Base-by-base conservation (phyloP, 2,797 vertebrate genomes). In the Phrynocephalus vlangalii region DNA sequence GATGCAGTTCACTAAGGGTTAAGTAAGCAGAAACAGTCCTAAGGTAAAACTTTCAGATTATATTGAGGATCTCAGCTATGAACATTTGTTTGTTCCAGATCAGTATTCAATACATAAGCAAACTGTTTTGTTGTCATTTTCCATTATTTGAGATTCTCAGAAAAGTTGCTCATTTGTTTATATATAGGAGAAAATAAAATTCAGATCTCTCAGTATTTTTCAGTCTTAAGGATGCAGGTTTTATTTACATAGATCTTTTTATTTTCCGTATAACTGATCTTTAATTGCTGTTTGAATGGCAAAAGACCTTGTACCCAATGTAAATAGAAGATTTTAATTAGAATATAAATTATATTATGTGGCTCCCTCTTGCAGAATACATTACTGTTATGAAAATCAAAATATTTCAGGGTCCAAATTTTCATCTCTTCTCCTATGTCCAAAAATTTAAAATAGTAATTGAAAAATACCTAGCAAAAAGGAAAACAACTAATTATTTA, bases 1-100 rank as follows among this genome's bases (percentile, higher is more conserved):
- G 95, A 93, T 96, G 95, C 95, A 96, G 95, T 96, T 95, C 95
- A 93, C 93, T 95, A 91, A 93, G 92, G 95, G 93, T 95, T 95
- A 94, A 95, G 94, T 95, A 93, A 96, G 92, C 93, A 94, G 95
- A 94, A 89, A 94, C 92, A 92, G 94, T 94, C 91, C 94, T 88
- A 92, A 95, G 93, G 95, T 94, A 94, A 95, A 94, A 92, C 91
- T 93, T 94, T 92, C 90, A 86, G 90, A 90, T 91, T 92, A 91
- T 91, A 92, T 91, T 88, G 86, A 93, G 91, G 92, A 92, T 92
- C 89, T 93, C 94, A 92, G 84, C 15, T 92, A 94, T 92, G 91
- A 89, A 94, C 91, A 93, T 90, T 93, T 93, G 92, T 95, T 90
- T 94, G 93, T 94, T 94, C 92, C 90, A 94, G 89, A 88, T 76